These are phyloP conservation scores for Sorex maritimensis DNA, from an alignment of 2,797 vertebrate genomes.

Conservation along the genomic window DNA sequence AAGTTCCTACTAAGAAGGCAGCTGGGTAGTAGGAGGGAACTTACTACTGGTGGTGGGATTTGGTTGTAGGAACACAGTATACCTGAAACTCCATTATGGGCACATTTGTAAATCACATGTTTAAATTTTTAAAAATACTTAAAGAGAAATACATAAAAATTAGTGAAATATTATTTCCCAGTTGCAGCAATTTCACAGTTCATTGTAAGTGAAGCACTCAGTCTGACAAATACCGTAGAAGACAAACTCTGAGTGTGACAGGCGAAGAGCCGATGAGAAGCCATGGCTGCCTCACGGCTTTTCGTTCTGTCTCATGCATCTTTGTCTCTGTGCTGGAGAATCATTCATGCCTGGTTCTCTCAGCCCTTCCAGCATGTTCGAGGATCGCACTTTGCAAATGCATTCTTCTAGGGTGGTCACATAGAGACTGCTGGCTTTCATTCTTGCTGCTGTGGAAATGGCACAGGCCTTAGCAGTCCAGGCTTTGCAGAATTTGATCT, in stretches of 20 bases:
- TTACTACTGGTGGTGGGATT: too few relatives aligned
- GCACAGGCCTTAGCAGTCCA: too few relatives aligned
- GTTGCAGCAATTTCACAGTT: background rate
- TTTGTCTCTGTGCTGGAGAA: background rate
- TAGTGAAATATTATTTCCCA: background rate
- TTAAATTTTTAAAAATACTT: too few relatives aligned
- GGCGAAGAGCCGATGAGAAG: background rate
- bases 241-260: constrained; percentile 1
- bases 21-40: too few relatives aligned
- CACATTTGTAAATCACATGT: too few relatives aligned
- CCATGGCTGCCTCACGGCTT: background rate
- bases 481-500: too few relatives aligned
- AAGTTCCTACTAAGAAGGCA: too few relatives aligned
- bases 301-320: too few relatives aligned
- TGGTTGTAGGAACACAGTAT: too few relatives aligned
- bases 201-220: constrained; percentile 8
- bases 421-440: background rate
- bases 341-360: background rate
- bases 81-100: too few relatives aligned
- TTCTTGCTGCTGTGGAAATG: background rate
- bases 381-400: background rate
- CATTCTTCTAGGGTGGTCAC: background rate
- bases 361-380: background rate
- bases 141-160: too few relatives aligned
- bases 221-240: background rate